Evolutionary conservation across 1,140 invertebrate species (phyloP), one percentile per base, ranked within the genome.

Genomic region (Macrostomum lignano): DNA sequence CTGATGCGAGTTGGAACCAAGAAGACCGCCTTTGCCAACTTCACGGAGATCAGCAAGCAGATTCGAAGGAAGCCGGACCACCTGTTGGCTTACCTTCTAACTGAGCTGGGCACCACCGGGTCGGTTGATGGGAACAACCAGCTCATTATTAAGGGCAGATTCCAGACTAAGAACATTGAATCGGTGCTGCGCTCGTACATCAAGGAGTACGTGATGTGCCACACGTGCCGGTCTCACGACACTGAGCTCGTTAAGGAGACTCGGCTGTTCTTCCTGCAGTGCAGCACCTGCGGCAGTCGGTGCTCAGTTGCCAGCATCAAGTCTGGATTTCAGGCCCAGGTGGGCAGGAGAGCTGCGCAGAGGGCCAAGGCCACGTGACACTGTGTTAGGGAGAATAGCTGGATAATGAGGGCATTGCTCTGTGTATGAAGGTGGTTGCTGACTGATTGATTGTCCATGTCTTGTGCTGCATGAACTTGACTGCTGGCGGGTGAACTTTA

Each of bases 141-240:
- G 52, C 65, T 98, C 10, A 94, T 98, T 46, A 94, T 98, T 44
- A 96, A 96, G 62, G 91, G 91, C 36, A 67, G 82, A 51, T 98
- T 96, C 59, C 88, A 94, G 58, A 84, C 94, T 54, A 98, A 96
- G 66, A 88, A 98, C 61, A 96, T 98, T 56, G 91, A 98, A 64
- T 94, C 86, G 63, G 88, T 98, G 9, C 66, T 98, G 40, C 71
- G 86, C 60, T 67, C 73, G 64, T 68, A 65, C 44, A 91, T 94
- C 56, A 93, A 91, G 52, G 88, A 96, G 67, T 98, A 98, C 60
- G 91, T 98, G 3, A 96, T 86, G 29, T 98, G 91, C 65, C 86
- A 98, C 52, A 98, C 91, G 14, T 98, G 91, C 63, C 72, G 82
- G 40, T 93, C 84, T 1, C 81, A 86, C 3, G 84, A 96, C 48